These are phyloP conservation scores for Trinectes maculatus DNA, from an alignment of 2,113 vertebrate genomes.

Conservation along the genomic window DNA sequence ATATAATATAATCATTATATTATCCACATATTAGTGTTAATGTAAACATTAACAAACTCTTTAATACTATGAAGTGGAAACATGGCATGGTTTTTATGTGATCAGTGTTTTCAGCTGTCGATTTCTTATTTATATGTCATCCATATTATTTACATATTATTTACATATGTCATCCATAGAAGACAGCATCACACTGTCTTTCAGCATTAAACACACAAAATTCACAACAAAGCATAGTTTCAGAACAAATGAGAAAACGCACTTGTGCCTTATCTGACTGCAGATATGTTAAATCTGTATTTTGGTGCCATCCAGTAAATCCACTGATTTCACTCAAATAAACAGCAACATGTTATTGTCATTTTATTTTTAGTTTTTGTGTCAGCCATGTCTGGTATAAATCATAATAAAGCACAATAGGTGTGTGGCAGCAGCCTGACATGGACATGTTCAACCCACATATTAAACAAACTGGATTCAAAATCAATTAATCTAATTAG, in stretches of 20 bases:
- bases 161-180: conserved; percentile 42
- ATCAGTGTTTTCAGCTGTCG: not conserved
- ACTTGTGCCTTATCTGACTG: no score
- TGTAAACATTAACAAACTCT: not conserved
- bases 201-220: not conserved
- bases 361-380: not conserved
- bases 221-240: not conserved
- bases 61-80: not conserved
- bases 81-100: not conserved
- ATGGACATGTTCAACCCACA: not conserved
- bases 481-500: conserved; percentile 21
- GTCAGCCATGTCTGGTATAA: not conserved
- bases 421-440: conserved; percentile 41
- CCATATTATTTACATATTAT: no score
- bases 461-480: conserved; percentile 13
- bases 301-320: conserved; percentile 62
- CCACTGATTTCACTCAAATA: not conserved
- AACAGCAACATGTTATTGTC: not conserved
- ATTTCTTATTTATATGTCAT: conserved; percentile 21
- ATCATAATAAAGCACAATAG: conserved; percentile 27
- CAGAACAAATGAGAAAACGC: not conserved
- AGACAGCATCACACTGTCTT: not conserved
- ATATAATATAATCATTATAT: not conserved
- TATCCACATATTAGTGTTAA: not conserved
- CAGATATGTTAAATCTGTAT: conserved; percentile 30